Percentiles rank a stretch among this genome's conserved stretches.
Evolutionary conservation across 2,113 vertebrate genomes (phyloP).

Genomic region (Craseonycteris thonglongyai): DNA sequence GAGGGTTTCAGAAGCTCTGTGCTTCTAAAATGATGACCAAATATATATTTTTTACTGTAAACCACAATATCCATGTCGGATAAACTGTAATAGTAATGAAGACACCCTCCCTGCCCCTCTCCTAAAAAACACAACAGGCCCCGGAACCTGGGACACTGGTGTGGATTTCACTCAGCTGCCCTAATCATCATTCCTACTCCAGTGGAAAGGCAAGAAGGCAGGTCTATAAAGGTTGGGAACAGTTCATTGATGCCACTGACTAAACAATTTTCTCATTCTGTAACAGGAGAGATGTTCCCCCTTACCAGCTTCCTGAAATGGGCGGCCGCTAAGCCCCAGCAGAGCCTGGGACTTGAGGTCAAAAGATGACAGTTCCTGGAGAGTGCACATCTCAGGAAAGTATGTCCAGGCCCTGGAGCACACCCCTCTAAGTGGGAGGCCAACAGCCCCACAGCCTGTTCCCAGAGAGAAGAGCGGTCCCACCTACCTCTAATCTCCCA

Average conservation of each 20-base stretch:
- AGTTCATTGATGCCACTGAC: background rate
- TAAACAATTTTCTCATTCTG: background rate
- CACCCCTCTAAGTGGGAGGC: background rate
- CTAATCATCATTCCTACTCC: background rate
- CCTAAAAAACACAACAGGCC: background rate
- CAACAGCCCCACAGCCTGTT: background rate
- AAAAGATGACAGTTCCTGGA: background rate
- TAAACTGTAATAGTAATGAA: background rate
- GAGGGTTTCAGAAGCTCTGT: background rate
- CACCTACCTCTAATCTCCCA: background rate
- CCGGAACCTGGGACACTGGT: background rate
- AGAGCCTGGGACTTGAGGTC: background rate
- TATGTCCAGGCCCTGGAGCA: background rate
- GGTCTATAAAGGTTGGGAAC: accelerated
- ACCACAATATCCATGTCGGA: background rate
- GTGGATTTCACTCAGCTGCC: background rate
- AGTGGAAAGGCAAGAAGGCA: too few relatives aligned
- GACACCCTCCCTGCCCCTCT: background rate
- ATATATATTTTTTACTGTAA: background rate
- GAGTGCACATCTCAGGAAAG: background rate
- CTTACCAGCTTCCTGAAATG: background rate
- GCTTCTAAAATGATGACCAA: background rate
- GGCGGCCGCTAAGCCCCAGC: background rate
- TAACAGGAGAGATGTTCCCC: background rate
- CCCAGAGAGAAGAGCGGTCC: background rate